These are phyloP conservation scores for Villa cingulata DNA, from an alignment of 2,888 invertebrate species.

Conservation along the genomic window DNA sequence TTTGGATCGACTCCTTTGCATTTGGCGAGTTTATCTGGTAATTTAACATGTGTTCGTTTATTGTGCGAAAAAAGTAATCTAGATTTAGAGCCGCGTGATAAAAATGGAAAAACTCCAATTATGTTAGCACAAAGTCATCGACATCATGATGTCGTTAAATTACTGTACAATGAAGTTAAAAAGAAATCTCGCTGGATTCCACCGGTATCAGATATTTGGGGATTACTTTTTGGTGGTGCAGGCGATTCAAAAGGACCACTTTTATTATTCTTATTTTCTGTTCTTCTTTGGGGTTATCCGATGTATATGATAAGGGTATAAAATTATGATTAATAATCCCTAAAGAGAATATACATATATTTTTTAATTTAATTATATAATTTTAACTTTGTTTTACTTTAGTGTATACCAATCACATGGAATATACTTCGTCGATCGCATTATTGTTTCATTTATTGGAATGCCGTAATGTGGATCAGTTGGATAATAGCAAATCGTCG, in stretches of 20 bases:
- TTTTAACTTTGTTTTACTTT: conserved; percentile 13
- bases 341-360: neutral
- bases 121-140: conserved; percentile 81
- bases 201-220: conserved; percentile 77
- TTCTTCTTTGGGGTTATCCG: conserved; percentile 83
- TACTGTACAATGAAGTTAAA: conserved; percentile 69
- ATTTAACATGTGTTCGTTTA: conserved; percentile 70
- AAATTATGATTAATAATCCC: conserved; percentile 19
- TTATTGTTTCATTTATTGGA: conserved; percentile 83
- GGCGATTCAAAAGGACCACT: conserved; percentile 83
- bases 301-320: conserved; percentile 75
- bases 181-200: conserved; percentile 76
- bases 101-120: conserved; percentile 83
- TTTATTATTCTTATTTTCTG: conserved; percentile 70
- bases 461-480: conserved; percentile 84
- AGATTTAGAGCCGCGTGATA: conserved; percentile 73
- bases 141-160: conserved; percentile 69
- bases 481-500: conserved; percentile 80
- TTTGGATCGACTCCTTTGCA: conserved; percentile 87
- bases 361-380: neutral
- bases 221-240: conserved; percentile 76
- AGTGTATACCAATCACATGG: conserved; percentile 85
- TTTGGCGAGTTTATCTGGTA: conserved; percentile 77
- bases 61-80: conserved; percentile 85
- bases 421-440: conserved; percentile 73